Evolutionary conservation across 2,113 vertebrate species (phyloP), one percentile per base, ranked within the genome.

Genomic region (Indicator maculatus): DNA sequence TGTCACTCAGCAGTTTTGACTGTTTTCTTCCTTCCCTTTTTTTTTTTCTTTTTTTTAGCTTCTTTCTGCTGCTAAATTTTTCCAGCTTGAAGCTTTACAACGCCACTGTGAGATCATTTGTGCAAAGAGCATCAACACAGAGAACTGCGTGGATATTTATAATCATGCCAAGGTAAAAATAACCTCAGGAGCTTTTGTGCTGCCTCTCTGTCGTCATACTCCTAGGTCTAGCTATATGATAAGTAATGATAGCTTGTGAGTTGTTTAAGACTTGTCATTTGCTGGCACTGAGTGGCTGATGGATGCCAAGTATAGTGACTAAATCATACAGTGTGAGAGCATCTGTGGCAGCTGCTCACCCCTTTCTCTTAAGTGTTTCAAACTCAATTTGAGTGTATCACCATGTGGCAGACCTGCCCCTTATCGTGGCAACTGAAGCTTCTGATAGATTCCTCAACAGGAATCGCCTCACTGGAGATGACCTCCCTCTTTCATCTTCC

Each of bases 61-160:
- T 82, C 97, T 99, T 93, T 99, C 99, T 69, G 99, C 99, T 9
- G 98, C 99, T 82, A 99, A 99, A 95, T 99, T 99, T 96, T 99
- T 99, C 98, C 99, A 99, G 96, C 98, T 99, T 94, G 99, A 99
- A 96, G 98, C 99, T 44, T 96, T 99, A 92, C 99, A 99, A 98
- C 98, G 99, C 95, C 99, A 99, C 98, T 99, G 99, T 97, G 99
- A 99, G 98, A 99, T 99, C 8, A 99, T 99, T 97, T 99, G 99
- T 86, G 98, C 99, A 58, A 99, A 99, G 96, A 99, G 99, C 97
- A 99, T 99, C 96, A 99, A 98, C 92, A 99, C 98, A 3, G 99
- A 99, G 91, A 99, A 99, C 80, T 99, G 99, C 71, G 99, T 99
- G 96, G 99, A 99, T 96, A 98, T 99, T 97, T 99, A 99, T 98